Evolutionary conservation across 2,888 invertebrate species (phyloP), one percentile per base, ranked within the genome.

Genomic region (Trissolcus brochymenae): DNA sequence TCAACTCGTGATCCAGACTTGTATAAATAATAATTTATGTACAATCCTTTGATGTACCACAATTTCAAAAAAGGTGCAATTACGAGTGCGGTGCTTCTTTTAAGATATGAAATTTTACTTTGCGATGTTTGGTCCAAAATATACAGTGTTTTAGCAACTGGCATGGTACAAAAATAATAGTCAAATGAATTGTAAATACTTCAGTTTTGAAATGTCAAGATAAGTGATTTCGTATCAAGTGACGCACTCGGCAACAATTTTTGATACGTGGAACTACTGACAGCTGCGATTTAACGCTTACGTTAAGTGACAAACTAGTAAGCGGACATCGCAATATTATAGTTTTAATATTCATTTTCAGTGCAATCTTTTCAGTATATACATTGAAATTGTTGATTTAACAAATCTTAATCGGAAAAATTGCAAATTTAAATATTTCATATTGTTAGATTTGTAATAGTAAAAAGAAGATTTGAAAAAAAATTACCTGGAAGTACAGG

Each of bases 401-500:
- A 35, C 9, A 35, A 6, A 7, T 35, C 9, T 35, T 11, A 35
- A 35, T 35, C 4, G 1, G 7, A 35, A 35, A 35, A 35, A 11
- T 35, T 35, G 29, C 46, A 46, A 46, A 46, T 46, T 4, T 43
- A 14, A 25, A 25, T 0, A 6, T 25, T 25, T 25, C 4, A 3
- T 25, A 25, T 25, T 25, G 4, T 25, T 25, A 25, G 25, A 25
- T 35, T 35, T 9, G 9, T 11, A 9, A 35, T 35, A 35, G 9
- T 9, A 11, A 11, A 35, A 35, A 35, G 6, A 35, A 2, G 0
- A 35, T 35, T 29, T 29, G 7, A 29, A 29, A 55, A 21, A n/a
- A n/a, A 66, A 62, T 16, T 92, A 98, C 98, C 95, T 98, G 98
- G 95, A 98, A 98, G 91, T 98, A 98, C 76, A 98, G 92, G 89